Percentiles rank a stretch among this genome's conserved stretches.
These are phyloP conservation scores for Dendrocopos noguchii DNA, from an alignment of 2,113 vertebrate species.

Conservation along the genomic window DNA sequence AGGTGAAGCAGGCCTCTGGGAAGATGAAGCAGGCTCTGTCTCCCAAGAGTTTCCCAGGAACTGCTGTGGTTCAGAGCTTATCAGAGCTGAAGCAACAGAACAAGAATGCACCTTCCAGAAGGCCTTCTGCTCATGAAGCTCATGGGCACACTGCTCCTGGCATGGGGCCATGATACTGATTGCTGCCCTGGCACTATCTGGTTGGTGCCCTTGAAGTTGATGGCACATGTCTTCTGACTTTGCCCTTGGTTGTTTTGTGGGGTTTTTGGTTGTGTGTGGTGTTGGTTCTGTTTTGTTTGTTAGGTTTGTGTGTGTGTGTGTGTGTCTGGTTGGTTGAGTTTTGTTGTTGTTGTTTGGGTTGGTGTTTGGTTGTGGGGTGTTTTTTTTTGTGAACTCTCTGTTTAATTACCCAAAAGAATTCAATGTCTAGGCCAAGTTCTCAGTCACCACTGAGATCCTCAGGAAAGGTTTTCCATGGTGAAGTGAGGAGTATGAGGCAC, in stretches of 20 bases:
- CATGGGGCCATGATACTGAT: fast-evolving
- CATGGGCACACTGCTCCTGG: neutral
- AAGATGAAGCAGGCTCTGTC: neutral
- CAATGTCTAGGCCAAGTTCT: neutral
- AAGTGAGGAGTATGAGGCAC: neutral
- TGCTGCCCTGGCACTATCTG: neutral
- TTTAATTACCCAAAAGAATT: neutral
- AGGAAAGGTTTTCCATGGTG: neutral
- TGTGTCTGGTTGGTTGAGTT: too few species aligned
- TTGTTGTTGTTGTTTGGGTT: too few species aligned
- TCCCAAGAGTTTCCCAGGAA: neutral
- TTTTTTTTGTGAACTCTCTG: neutral
- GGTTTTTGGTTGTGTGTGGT: too few species aligned
- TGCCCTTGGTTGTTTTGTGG: too few species aligned
- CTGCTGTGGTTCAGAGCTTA: neutral
- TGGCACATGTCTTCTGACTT: neutral
- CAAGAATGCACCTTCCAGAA: neutral
- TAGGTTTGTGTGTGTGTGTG: too few species aligned
- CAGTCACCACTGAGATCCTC: neutral
- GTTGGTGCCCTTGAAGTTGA: neutral
- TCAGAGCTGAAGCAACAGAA: neutral
- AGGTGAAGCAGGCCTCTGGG: neutral
- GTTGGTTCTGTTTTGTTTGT: too few species aligned
- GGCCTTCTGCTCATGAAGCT: neutral
- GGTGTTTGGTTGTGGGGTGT: neutral